A percentile compares a stretch with the other conserved stretches of the same genome.
These are phyloP conservation scores for Eubasilissa splendida DNA, from an alignment of 2,888 invertebrate genomes.

Conservation along the genomic window DNA sequence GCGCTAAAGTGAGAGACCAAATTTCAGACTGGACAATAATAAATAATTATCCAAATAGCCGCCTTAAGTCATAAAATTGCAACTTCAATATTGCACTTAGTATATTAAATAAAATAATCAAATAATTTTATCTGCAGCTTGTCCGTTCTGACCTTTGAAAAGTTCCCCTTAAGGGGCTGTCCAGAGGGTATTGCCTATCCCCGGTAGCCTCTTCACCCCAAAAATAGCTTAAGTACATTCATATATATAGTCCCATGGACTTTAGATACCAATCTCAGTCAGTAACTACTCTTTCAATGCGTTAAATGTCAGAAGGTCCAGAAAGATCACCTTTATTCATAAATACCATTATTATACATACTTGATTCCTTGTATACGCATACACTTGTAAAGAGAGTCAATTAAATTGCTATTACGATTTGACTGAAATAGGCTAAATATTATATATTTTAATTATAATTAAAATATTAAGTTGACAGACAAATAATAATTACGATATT, in stretches of 20 bases:
- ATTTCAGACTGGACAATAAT: too few relatives aligned
- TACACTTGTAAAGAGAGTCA: too few relatives aligned
- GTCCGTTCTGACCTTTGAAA: constrained; percentile 49
- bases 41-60: background rate
- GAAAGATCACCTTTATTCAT: constrained; percentile 14
- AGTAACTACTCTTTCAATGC: constrained; percentile 50
- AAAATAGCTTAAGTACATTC: constrained; percentile 13
- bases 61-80: too few relatives aligned
- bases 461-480: too few relatives aligned
- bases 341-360: background rate
- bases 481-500: too few relatives aligned
- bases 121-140: constrained; percentile 34
- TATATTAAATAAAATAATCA: background rate
- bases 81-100: background rate
- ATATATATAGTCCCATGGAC: constrained; percentile 4
- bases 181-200: background rate
- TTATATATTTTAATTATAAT: too few relatives aligned
- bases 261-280: constrained; percentile 33
- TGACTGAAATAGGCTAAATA: too few relatives aligned
- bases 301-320: constrained; percentile 47
- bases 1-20: too few relatives aligned
- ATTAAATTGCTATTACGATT: too few relatives aligned
- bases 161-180: constrained; percentile 37
- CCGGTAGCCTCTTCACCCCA: constrained; percentile 12
- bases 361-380: too few relatives aligned